Evolutionary conservation across 2,888 invertebrate genomes (phyloP).

Genomic region (Caradrina kadenii): DNA sequence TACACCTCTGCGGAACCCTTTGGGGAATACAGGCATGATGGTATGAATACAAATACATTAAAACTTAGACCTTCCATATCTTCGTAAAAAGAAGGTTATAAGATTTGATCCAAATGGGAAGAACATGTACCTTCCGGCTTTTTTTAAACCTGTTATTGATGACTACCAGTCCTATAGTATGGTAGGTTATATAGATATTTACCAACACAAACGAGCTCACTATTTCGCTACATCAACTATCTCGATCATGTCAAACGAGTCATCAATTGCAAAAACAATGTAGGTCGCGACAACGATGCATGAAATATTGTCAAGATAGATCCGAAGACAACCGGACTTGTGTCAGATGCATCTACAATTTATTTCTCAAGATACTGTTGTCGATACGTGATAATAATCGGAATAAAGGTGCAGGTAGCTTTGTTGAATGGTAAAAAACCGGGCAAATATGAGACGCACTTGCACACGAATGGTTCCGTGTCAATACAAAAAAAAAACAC

Average conservation of each 20-base stretch:
- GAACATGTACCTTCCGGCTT: too few species aligned
- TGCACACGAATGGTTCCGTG: too few species aligned
- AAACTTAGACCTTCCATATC: too few species aligned
- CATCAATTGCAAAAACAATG: slow-evolving; percentile 56
- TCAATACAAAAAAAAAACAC: too few species aligned
- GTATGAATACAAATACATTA: too few species aligned
- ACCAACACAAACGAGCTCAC: slow-evolving; percentile 11
- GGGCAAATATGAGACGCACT: too few species aligned
- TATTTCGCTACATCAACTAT: slow-evolving; percentile 25
- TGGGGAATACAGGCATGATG: too few species aligned
- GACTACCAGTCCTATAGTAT: too few species aligned
- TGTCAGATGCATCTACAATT: slow-evolving; percentile 42
- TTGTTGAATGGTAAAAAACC: neutral
- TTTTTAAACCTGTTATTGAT: too few species aligned
- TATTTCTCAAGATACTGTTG: slow-evolving; percentile 45
- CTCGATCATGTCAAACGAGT: slow-evolving; percentile 38
- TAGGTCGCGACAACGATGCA: slow-evolving; percentile 49
- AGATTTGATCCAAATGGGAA: too few species aligned
- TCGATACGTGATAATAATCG: slow-evolving; percentile 28
- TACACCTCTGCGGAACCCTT: too few species aligned
- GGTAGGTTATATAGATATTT: neutral
- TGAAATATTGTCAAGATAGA: slow-evolving; percentile 51
- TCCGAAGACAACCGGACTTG: slow-evolving; percentile 42
- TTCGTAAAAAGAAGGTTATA: too few species aligned
- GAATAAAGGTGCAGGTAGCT: slow-evolving; percentile 1